These are phyloP conservation scores for Pterostichus madidus DNA, from an alignment of 2,888 invertebrate genomes.

Conservation along the genomic window DNA sequence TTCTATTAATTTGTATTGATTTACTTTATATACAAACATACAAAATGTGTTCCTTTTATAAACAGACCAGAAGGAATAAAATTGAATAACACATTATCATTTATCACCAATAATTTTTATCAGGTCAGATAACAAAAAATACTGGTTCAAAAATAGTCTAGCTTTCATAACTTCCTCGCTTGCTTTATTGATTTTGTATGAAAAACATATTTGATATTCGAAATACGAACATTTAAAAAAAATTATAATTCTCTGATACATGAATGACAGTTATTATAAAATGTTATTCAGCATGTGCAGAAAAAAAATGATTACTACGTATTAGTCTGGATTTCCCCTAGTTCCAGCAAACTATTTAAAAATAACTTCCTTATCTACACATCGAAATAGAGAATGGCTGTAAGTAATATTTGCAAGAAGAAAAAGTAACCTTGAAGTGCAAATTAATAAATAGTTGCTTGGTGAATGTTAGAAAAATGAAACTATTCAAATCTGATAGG, in stretches of 20 bases:
- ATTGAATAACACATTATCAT: conserved; percentile 17
- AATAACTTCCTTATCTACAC: conserved; percentile 5
- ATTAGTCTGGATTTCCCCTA: conserved; percentile 23
- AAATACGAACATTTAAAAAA: no score
- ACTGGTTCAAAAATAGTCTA: conserved; percentile 6
- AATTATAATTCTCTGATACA: no score
- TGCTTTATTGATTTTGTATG: conserved; percentile 20
- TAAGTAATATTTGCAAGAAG: conserved; percentile 10
- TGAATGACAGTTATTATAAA: not conserved
- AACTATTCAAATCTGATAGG: conserved; percentile 1
- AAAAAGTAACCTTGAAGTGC: conserved; percentile 19
- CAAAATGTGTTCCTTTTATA: not conserved
- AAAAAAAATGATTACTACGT: conserved; percentile 8
- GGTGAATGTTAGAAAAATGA: conserved; percentile 23
- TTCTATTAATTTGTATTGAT: not conserved
- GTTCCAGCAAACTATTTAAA: not conserved
- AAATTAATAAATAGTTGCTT: conserved; percentile 23
- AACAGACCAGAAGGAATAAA: not conserved
- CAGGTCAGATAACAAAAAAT: not conserved
- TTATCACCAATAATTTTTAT: conserved; percentile 15
- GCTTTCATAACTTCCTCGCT: not conserved
- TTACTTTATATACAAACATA: not conserved
- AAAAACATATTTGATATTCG: not conserved
- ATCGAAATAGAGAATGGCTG: no score
- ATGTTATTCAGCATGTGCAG: not conserved